Evolutionary conservation across 2,888 invertebrate genomes (phyloP).

Genomic region (Parapristionchus giblindavisi): DNA sequence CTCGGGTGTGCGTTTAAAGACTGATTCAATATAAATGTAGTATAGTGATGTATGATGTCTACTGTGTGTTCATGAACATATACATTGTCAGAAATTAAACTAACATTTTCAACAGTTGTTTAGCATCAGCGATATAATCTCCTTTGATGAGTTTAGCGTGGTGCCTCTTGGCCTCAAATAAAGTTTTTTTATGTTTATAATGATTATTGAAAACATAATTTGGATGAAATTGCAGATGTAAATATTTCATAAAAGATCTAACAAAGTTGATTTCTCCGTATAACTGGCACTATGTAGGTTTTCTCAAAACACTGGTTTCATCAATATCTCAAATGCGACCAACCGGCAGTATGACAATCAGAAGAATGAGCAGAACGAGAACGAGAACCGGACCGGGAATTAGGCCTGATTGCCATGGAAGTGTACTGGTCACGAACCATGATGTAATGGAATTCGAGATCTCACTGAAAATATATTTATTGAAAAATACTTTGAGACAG

Average conservation of each 20-base stretch:
- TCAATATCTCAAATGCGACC: no score
- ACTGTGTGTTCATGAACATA: no score
- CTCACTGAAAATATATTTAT: neutral
- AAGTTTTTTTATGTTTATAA: neutral
- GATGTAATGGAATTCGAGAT: constrained; percentile 8
- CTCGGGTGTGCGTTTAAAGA: no score
- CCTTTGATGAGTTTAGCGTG: constrained; percentile 7
- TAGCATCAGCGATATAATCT: constrained; percentile 12
- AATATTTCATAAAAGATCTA: neutral
- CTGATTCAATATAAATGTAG: no score
- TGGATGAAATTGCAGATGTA: neutral
- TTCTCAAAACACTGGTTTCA: no score
- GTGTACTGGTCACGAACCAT: constrained; percentile 8
- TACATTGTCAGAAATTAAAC: neutral
- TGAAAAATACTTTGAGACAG: no score
- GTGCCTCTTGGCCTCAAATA: neutral
- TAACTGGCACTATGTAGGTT: no score
- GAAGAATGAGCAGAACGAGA: neutral
- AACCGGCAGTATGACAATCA: constrained; percentile 12
- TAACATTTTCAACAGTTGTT: constrained; percentile 21
- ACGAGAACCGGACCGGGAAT: constrained; percentile 28
- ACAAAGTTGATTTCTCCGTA: neutral
- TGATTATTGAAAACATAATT: neutral
- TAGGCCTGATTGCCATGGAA: constrained; percentile 20
- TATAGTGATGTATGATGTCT: no score